Evolutionary conservation across 2,888 invertebrate genomes (phyloP).

Genomic region (Chalcis sispes): DNA sequence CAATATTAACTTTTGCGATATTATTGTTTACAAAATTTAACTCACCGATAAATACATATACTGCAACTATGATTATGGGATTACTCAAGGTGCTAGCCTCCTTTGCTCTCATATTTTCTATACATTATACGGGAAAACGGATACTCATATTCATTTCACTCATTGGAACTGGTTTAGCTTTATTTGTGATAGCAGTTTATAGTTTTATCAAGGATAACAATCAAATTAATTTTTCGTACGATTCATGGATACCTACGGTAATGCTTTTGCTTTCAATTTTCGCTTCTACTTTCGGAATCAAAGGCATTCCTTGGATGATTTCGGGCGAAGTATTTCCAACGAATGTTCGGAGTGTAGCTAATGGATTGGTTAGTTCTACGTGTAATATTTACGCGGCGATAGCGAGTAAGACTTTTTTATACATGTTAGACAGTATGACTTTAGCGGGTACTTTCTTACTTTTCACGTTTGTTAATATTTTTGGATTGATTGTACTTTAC

Average conservation of each 20-base stretch:
- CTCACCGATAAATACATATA: slow-evolving; percentile 37
- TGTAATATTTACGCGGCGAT: slow-evolving; percentile 20
- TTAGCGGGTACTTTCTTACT: slow-evolving; percentile 85
- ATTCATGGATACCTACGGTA: slow-evolving; percentile 18
- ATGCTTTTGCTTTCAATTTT: slow-evolving; percentile 20
- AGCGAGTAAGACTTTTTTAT: slow-evolving; percentile 9
- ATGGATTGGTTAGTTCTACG: slow-evolving; percentile 20
- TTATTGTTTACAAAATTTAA: slow-evolving; percentile 15
- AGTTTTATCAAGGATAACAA: not conserved
- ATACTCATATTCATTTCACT: slow-evolving; percentile 18
- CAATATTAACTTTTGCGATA: slow-evolving; percentile 23
- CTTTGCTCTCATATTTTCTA: not conserved
- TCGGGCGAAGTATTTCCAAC: slow-evolving; percentile 38
- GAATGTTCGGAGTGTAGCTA: slow-evolving; percentile 12
- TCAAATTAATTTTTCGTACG: not conserved
- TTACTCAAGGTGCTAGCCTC: slow-evolving; percentile 11
- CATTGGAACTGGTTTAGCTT: not conserved
- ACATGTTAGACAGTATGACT: not conserved
- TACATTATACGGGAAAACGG: slow-evolving; percentile 24
- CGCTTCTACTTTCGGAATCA: slow-evolving; percentile 15
- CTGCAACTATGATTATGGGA: slow-evolving; percentile 22
- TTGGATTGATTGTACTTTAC: slow-evolving; percentile 82
- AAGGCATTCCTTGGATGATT: slow-evolving; percentile 31
- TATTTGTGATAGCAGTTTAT: slow-evolving; percentile 13
- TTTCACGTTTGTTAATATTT: slow-evolving; percentile 81